Conservation (phyloP, 2,113 vertebrate genomes). For the human region DNA sequence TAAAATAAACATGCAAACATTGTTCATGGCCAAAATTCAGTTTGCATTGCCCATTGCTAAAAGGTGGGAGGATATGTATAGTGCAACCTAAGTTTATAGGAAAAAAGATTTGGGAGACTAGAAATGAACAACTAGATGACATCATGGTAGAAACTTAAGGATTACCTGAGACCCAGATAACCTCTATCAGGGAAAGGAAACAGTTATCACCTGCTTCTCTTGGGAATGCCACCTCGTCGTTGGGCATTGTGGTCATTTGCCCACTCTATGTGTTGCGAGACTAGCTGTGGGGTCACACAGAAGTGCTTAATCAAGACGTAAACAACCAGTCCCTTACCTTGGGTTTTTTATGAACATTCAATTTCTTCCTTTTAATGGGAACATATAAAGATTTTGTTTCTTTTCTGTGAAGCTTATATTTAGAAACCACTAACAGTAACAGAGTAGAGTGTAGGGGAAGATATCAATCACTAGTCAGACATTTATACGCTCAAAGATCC, state of each 20-base stretch:
- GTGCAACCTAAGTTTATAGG: no score
- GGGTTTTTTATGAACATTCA: neutral
- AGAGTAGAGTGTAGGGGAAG: neutral
- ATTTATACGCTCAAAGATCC: neutral
- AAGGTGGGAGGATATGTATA: no score
- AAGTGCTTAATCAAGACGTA: neutral
- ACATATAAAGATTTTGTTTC: neutral
- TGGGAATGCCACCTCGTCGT: fast-evolving
- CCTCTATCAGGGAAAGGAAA: neutral
- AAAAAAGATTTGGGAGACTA: fast-evolving
- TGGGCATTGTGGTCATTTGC: fast-evolving
- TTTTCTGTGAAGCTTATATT: neutral
- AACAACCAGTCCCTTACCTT: neutral
- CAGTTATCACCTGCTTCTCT: no score
- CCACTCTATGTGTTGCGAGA: neutral
- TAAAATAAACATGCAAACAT: neutral
- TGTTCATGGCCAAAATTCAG: neutral
- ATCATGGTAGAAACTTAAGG: neutral
- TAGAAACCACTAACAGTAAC: neutral
- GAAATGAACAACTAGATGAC: neutral
- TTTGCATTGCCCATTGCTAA: neutral
- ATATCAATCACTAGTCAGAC: neutral
- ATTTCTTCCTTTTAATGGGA: neutral
- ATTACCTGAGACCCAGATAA: neutral
- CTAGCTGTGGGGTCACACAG: neutral